Evolutionary conservation across 2,888 invertebrate species (phyloP), one percentile per base, ranked within the genome.

Genomic region (Prenolepis imparis): DNA sequence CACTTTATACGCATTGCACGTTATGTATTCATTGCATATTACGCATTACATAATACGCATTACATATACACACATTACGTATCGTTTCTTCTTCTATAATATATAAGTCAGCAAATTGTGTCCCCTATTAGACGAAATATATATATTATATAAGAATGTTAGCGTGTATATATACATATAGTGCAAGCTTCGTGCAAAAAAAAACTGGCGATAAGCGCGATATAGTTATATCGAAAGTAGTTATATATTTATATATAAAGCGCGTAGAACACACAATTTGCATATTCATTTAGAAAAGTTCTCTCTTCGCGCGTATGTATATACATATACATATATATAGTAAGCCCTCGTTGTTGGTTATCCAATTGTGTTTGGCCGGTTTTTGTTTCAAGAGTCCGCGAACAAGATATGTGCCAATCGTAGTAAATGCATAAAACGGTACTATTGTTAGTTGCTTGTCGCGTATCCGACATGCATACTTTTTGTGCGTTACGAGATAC

Each of bases 161-260:
- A 67, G 67, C 67, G 36, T 78, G 57, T 67, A 52, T 52, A 52
- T 52, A 48, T 48, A 77, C 39, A 55, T 28, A 36, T 66, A 66
- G 66, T 15, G 66, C 52, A 52, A 52, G 52, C 66, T 77, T 78
- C 28, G 55, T 41, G 77, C 57, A 67, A 67, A 36, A 36, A 36
- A 36, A 36, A 36, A 67, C 67, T 41, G 77, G 77, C 77, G 77
- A 78, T 78, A 78, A 78, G 39, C 55, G 32, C 5, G 36, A 36
- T 36, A 36, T 52, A 55, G n/a, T 2, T 28, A 28, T 67, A 24
- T 52, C 66, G 67, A 63, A 24, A 67, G 39, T 55, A 78, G 57
- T 32, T 78, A 15, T 67, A 66, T 48, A 67, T 57, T 57, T 78
- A 52, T 52, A 52, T 52, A 57, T 52, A 57, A 28, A 67, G n/a